Evolutionary conservation across 2,797 vertebrate genomes (phyloP).

Genomic region (Phoebastria nigripes): DNA sequence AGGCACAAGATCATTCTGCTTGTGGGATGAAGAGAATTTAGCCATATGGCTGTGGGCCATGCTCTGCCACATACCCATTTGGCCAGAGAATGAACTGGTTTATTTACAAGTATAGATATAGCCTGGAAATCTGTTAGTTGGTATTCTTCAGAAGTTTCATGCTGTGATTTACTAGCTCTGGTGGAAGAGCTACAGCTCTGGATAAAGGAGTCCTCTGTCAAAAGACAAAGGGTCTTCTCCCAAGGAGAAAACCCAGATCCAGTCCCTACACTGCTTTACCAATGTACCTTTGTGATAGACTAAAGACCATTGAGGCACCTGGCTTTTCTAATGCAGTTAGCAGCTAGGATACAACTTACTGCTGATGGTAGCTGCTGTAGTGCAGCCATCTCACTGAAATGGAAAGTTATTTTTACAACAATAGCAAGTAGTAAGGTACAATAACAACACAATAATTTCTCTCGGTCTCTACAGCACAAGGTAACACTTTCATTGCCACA

Average conservation of each 20-base stretch:
- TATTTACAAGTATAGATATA: not conserved
- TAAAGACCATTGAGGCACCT: not conserved
- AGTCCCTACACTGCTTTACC: not conserved
- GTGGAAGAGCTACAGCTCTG: not conserved
- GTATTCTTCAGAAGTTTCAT: not conserved
- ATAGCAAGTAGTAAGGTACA: not conserved
- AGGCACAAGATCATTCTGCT: not conserved
- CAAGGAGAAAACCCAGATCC: not conserved
- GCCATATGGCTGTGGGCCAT: not conserved
- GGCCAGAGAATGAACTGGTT: not conserved
- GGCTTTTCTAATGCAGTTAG: not conserved
- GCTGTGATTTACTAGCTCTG: not conserved
- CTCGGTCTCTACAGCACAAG: not conserved
- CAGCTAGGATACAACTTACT: not conserved
- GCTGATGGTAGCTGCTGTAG: not conserved
- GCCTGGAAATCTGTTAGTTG: not conserved
- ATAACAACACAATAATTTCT: not conserved
- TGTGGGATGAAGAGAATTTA: not conserved
- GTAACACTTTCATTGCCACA: not conserved
- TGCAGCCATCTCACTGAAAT: not conserved
- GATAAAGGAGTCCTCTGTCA: not conserved
- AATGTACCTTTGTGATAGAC: not conserved
- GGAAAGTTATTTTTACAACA: not conserved
- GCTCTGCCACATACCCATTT: not conserved
- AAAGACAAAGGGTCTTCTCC: not conserved